Conservation (phyloP, 2,113 vertebrate species). For the Ctenomys sociabilis region DNA sequence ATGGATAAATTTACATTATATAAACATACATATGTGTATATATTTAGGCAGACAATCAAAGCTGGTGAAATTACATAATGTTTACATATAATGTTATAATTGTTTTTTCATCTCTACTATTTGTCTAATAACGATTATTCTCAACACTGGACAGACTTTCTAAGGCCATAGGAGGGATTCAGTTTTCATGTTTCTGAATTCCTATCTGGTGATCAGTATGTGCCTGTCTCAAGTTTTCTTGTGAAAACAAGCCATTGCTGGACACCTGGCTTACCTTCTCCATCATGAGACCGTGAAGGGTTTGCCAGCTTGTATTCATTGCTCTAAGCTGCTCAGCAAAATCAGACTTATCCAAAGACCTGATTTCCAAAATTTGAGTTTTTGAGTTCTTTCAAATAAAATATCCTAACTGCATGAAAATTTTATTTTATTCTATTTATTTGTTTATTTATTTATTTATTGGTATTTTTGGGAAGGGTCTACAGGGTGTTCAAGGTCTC, state of each 20-base stretch:
- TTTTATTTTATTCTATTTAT: too few species aligned
- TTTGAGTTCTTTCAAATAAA: background rate
- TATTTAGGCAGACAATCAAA: background rate
- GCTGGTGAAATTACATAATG: background rate
- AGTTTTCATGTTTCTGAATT: background rate
- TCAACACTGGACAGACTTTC: background rate
- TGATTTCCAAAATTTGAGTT: background rate
- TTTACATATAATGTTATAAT: background rate
- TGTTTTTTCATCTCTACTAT: background rate
- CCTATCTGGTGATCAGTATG: background rate
- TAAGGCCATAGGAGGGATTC: background rate
- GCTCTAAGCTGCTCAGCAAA: conserved; percentile 96
- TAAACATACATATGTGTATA: background rate
- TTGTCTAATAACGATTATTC: conserved; percentile 12
- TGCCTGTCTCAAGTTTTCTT: background rate
- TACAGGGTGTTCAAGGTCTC: too few species aligned
- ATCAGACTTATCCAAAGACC: conserved; percentile 87
- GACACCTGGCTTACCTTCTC: conserved; percentile 90
- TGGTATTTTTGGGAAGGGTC: too few species aligned
- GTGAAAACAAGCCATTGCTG: fast-evolving
- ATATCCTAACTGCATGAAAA: background rate
- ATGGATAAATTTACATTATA: background rate
- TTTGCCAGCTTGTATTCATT: conserved; percentile 98
- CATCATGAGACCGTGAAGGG: conserved; percentile 93
- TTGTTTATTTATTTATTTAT: too few species aligned